Conservation (phyloP, 35 echinoderm and acorn worm species). For the Ptychodera flava region DNA sequence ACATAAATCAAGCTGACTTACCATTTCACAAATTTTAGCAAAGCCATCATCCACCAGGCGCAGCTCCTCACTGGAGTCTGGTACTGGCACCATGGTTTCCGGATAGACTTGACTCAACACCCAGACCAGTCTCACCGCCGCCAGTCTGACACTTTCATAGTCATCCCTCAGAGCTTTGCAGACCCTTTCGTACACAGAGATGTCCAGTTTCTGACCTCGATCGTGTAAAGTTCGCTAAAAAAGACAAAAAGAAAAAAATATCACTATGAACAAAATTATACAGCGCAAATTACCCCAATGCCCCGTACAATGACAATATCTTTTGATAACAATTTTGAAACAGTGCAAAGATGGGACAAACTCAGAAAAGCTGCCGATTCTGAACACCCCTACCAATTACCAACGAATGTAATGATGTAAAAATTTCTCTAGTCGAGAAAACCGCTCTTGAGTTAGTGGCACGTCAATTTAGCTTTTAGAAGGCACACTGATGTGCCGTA, state of each 20-base stretch:
- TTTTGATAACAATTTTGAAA: not conserved
- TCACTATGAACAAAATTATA: too few species aligned
- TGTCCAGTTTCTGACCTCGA: constrained; percentile 62
- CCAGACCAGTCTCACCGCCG: constrained; percentile 82
- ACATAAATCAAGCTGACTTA: constrained; percentile 15
- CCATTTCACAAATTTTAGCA: constrained; percentile 96
- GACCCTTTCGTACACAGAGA: constrained; percentile 64
- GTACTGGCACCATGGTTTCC: constrained; percentile 59
- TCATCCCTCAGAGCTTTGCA: constrained; percentile 72
- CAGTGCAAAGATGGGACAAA: not conserved
- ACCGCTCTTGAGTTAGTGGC: too few species aligned
- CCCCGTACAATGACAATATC: not conserved
- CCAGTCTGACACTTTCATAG: constrained; percentile 68
- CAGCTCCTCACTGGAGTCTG: constrained; percentile 31
- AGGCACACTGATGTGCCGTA: too few species aligned
- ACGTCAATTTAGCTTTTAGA: too few species aligned
- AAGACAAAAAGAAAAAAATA: constrained; percentile 8
- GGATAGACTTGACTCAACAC: constrained; percentile 85
- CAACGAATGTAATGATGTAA: too few species aligned
- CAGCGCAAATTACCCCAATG: too few species aligned
- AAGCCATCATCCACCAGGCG: constrained; percentile 94
- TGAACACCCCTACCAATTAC: too few species aligned
- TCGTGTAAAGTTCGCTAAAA: constrained; percentile 73
- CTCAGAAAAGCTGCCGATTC: too few species aligned
- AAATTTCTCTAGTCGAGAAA: too few species aligned